Conservation (phyloP, 2,888 invertebrate species). For the Petrolisthes manimaculis region DNA sequence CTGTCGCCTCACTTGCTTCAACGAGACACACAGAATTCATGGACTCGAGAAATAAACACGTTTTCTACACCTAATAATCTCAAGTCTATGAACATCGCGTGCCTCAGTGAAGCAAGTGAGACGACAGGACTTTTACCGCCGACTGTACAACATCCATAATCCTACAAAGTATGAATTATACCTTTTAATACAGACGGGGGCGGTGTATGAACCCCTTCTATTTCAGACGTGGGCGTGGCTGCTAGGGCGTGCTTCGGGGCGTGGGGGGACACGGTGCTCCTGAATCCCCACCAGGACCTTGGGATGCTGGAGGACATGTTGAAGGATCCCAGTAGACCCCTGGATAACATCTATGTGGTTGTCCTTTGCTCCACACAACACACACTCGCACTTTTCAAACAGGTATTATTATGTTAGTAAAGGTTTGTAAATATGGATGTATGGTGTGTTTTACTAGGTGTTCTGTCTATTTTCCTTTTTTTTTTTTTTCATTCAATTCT, state of each 20-base stretch:
- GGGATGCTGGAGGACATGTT: conserved; percentile 4
- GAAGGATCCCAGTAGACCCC: not conserved
- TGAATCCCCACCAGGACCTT: conserved; percentile 12
- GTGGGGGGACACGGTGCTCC: conserved; percentile 7
- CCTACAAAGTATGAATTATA: too few relatives aligned
- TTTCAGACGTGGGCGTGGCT: conserved; percentile 2
- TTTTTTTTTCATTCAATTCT: not conserved
- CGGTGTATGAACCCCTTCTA: too few relatives aligned
- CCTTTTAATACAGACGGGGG: too few relatives aligned
- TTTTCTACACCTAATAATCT: too few relatives aligned
- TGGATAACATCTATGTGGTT: not conserved
- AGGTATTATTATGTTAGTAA: not conserved
- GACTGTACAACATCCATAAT: too few relatives aligned
- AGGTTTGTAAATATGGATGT: not conserved
- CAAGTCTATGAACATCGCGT: too few relatives aligned
- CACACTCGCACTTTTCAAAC: not conserved
- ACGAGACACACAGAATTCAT: too few relatives aligned
- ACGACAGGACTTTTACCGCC: too few relatives aligned
- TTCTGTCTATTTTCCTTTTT: not conserved
- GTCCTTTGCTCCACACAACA: conserved; percentile 17
- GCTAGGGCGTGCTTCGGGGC: conserved; percentile 16
- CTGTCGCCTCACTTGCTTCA: too few relatives aligned
- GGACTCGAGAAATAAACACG: too few relatives aligned
- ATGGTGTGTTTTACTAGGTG: not conserved
- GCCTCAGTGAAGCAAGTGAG: too few relatives aligned